These are phyloP conservation scores for Andricus quercusramuli DNA, from an alignment of 2,888 invertebrate species.

Conservation along the genomic window DNA sequence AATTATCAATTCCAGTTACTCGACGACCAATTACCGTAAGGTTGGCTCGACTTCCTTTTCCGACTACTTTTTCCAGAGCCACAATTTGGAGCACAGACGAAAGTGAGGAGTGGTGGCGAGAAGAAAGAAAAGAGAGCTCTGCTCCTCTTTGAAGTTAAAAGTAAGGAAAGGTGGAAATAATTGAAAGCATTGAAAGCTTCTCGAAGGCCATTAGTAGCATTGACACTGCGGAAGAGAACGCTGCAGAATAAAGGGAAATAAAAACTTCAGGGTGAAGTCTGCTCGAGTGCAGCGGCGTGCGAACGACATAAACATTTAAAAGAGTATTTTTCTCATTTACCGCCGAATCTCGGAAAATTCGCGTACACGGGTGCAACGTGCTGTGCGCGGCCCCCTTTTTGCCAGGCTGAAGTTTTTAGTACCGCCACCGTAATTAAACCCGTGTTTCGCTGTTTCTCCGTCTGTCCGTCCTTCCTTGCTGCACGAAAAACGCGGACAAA, in stretches of 20 bases:
- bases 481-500: conserved; percentile 58
- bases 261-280: conserved; percentile 24
- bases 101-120: conserved; percentile 15
- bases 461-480: conserved; percentile 68
- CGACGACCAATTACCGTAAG: conserved; percentile 64
- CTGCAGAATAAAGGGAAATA: conserved; percentile 49
- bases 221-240: conserved; percentile 61
- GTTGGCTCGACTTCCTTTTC: conserved; percentile 45
- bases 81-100: conserved; percentile 34
- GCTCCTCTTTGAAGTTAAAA: conserved; percentile 54
- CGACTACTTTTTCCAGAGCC: conserved; percentile 53
- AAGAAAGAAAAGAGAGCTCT: conserved; percentile 48
- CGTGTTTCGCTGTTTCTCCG: conserved; percentile 72
- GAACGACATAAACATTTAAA: conserved; percentile 68
- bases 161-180: conserved; percentile 71
- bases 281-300: conserved; percentile 58
- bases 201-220: conserved; percentile 68
- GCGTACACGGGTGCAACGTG: conserved; percentile 51
- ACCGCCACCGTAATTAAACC: conserved; percentile 72
- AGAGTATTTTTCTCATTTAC: conserved; percentile 65
- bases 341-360: conserved; percentile 57
- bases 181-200: conserved; percentile 72
- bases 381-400: conserved; percentile 57
- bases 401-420: conserved; percentile 68
- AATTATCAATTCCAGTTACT: conserved; percentile 63